Conservation (phyloP, 2,797 vertebrate genomes). For the Gambusia yucatana region DNA sequence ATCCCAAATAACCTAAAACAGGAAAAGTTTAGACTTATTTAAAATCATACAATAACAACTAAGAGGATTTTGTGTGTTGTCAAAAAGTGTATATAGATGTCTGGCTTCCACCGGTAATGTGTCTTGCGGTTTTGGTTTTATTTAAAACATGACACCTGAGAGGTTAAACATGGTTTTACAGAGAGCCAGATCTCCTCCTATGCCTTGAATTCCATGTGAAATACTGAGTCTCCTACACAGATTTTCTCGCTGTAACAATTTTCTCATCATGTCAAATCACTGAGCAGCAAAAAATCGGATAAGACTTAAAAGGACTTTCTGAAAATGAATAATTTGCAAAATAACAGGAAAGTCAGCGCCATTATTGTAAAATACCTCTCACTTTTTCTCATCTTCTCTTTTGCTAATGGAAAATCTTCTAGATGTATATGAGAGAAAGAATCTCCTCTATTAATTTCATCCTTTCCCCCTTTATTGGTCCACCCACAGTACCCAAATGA, state of each 20-base stretch:
- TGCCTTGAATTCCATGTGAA: neutral
- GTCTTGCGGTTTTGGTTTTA: neutral
- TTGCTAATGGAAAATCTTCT: conserved; percentile 65
- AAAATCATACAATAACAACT: neutral
- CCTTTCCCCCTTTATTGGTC: conserved; percentile 67
- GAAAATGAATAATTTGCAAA: conserved; percentile 31
- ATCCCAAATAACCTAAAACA: neutral
- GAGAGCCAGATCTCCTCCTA: neutral
- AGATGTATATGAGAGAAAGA: conserved; percentile 56
- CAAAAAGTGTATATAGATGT: too few relatives aligned
- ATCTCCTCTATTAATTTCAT: conserved; percentile 73
- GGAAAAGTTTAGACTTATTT: neutral
- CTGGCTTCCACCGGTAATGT: neutral
- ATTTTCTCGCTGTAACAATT: conserved; percentile 12
- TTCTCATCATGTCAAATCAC: conserved; percentile 27
- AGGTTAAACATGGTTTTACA: neutral
- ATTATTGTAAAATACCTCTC: conserved; percentile 37
- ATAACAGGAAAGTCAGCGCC: conserved; percentile 14
- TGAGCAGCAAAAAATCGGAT: conserved; percentile 8
- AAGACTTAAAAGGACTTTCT: conserved; percentile 34
- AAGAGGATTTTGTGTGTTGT: neutral
- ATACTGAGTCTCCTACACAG: neutral
- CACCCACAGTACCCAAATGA: conserved; percentile 71
- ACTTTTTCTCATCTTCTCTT: conserved; percentile 39
- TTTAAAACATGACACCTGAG: neutral